Evolutionary conservation across 2,797 vertebrate species (phyloP).

Genomic region (Pantherophis alleghaniensis): DNA sequence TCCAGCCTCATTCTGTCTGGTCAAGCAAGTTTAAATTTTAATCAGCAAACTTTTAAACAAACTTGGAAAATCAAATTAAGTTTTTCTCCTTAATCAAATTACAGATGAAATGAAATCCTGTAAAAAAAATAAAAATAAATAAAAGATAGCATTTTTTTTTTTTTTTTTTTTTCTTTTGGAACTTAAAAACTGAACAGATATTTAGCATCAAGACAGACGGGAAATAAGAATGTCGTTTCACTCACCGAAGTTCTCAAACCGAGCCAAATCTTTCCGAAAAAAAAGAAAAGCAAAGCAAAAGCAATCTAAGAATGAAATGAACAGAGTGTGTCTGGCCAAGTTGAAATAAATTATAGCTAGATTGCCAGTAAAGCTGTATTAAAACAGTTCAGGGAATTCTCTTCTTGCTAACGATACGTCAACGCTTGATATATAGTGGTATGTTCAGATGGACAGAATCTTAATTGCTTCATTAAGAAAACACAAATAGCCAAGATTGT

Average conservation of each 20-base stretch:
- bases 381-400: not conserved
- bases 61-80: not conserved
- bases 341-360: not conserved
- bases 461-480: not conserved
- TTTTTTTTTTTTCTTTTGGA: not conserved
- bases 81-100: not conserved
- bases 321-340: not conserved
- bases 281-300: not conserved
- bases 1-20: not conserved
- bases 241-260: not conserved
- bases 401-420: not conserved
- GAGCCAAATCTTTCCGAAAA: not conserved
- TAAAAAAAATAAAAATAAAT: no score
- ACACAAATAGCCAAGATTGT: not conserved
- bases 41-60: not conserved
- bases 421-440: not conserved
- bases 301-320: not conserved
- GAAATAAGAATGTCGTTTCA: not conserved
- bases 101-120: not conserved
- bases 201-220: not conserved
- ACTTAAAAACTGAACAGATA: not conserved
- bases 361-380: not conserved
- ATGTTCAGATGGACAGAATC: not conserved
- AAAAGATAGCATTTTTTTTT: no score
- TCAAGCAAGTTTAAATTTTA: not conserved